Evolutionary conservation across 2,113 vertebrate genomes (phyloP), one percentile per base, ranked within the genome.

Genomic region (Nymphicus hollandicus): DNA sequence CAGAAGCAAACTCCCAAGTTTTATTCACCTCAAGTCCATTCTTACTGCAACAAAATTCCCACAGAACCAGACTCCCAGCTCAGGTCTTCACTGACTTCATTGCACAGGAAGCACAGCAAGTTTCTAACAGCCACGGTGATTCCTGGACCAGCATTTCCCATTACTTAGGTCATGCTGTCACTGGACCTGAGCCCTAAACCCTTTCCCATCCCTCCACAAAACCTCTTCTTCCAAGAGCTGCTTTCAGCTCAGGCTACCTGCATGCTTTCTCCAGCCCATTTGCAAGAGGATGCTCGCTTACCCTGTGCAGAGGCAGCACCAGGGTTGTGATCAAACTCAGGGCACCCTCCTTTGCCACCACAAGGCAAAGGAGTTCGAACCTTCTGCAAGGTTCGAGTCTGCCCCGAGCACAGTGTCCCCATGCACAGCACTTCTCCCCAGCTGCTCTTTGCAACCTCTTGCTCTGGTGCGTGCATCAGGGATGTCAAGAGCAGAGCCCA

Each of bases 381-480:
- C n/a, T 63, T 23, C 77, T 35, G 37, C 13, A 9, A 39, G 37
- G 13, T 3, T 6, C 1, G 0, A 2, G 20, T 4, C 56, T 35
- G 53, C 44, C 33, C 72, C 7, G 0, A 15, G 65, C 55, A 27
- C 28, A 9, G 17, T 5, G 4, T 4, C 3, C 10, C 22, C 29
- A 0, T 0, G 3, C 2, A 18, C 65, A 81, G 49, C 22, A 5
- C 76, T 28, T 22, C 60, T 52, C 25, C 12, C 41, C 33, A 12
- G 6, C 29, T 41, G 50, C 64, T 49, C 64, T 22, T 22, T 29
- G 37, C 79, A 29, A 0, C 3, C 11, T 43, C 89, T 7, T 2
- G 37, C 80, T 31, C 50, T 23, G 44, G 70, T 43, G 4, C 3
- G 22, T 5, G 52, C 74, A 17, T 8, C 47, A 47, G 39, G 19